Conservation (phyloP, 2,888 invertebrate genomes). For the Petrolisthes manimaculis region DNA sequence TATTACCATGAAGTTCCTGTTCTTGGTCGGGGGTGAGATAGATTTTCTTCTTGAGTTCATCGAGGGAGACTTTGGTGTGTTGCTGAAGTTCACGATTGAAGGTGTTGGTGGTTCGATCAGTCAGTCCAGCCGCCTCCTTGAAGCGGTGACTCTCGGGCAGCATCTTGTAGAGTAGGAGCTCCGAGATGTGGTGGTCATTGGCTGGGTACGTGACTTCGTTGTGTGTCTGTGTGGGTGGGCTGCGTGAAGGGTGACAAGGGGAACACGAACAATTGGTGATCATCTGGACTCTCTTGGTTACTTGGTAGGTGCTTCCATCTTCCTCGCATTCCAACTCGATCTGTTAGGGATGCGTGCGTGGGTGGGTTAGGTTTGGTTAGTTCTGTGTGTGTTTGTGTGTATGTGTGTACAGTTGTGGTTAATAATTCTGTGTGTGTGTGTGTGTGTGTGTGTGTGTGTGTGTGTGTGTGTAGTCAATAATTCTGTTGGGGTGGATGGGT, state of each 20-base stretch:
- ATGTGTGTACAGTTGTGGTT: too few species aligned
- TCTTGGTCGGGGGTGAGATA: conserved; percentile 36
- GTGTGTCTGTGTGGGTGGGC: background rate
- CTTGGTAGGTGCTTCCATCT: conserved; percentile 68
- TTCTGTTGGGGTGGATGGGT: too few species aligned
- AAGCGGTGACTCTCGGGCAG: conserved; percentile 46
- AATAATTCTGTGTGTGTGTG: too few species aligned
- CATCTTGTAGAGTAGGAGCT: conserved; percentile 55
- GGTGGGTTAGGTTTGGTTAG: background rate
- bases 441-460: too few species aligned
- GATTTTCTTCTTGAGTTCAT: conserved; percentile 49
- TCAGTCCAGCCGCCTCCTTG: conserved; percentile 12
- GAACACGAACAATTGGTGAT: conserved; percentile 79
- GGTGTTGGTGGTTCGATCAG: background rate
- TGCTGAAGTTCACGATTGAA: conserved; percentile 17
- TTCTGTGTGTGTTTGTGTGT: background rate
- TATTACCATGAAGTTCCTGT: conserved; percentile 31
- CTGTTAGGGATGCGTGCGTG: conserved; percentile 70
- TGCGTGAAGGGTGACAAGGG: conserved; percentile 71
- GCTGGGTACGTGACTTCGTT: conserved; percentile 50
- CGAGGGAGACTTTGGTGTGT: conserved; percentile 44
- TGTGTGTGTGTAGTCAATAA: too few species aligned
- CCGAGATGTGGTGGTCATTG: conserved; percentile 49
- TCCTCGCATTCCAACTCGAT: conserved; percentile 75
- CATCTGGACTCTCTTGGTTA: conserved; percentile 70